Percentiles rank a stretch among this genome's conserved stretches.
phyloP scores from a whole-genome alignment of 2,888 invertebrate species.

The Sesia apiformis region DNA sequence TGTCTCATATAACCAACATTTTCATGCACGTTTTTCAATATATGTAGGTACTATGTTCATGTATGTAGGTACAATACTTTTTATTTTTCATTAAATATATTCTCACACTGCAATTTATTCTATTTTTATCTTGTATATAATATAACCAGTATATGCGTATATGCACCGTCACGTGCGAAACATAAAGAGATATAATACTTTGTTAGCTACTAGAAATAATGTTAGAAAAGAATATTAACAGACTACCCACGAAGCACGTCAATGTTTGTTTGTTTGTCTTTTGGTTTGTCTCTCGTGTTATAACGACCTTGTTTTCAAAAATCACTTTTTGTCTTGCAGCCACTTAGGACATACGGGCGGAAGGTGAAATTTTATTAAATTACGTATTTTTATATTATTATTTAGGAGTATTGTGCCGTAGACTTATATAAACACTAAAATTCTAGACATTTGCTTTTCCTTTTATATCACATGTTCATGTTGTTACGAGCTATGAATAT shows the following conservation, averaged over 20 bases:
- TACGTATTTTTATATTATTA: not conserved
- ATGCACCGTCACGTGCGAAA: no score
- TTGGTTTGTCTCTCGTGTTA: not conserved
- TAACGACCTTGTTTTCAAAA: constrained; percentile 8
- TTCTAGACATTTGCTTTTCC: not conserved
- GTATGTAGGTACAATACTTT: no score
- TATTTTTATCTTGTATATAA: no score
- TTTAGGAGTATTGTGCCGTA: not conserved
- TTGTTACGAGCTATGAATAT: not conserved
- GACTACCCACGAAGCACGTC: not conserved
- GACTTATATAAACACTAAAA: not conserved
- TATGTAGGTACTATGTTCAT: no score
- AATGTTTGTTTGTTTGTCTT: constrained; percentile 14
- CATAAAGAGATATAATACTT: no score
- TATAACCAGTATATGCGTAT: no score
- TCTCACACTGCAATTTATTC: no score
- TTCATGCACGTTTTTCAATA: no score
- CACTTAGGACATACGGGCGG: constrained; percentile 67
- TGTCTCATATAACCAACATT: no score
- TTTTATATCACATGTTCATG: not conserved
- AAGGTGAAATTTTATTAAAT: constrained; percentile 45
- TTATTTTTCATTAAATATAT: no score
- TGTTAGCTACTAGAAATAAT: no score
- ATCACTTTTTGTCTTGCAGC: constrained; percentile 66
- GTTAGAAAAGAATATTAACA: no score